Conservation (phyloP, 1,140 invertebrate species). For the Neodiprion virginianus region DNA sequence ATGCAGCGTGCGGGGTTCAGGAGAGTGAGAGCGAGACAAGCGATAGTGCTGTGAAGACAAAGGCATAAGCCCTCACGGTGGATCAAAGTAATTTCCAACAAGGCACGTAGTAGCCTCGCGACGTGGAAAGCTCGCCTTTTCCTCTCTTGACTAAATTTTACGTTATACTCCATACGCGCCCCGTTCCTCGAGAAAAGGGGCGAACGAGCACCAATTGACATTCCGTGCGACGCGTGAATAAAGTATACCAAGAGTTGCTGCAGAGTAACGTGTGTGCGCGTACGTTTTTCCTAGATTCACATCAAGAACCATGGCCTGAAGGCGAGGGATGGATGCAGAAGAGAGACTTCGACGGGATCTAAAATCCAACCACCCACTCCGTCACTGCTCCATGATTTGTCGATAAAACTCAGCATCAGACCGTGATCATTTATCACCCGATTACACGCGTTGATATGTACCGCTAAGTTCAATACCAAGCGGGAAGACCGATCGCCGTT, state of each 20-base stretch:
- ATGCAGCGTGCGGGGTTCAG: conserved; percentile 13
- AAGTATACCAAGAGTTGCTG: not conserved
- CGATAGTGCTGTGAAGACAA: conserved; percentile 24
- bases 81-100: conserved; percentile 34
- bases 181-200: not conserved
- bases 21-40: conserved; percentile 19
- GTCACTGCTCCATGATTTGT: not conserved
- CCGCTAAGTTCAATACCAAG: too few species aligned
- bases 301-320: too few species aligned
- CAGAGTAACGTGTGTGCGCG: not conserved
- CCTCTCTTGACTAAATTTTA: too few species aligned
- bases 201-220: conserved; percentile 1
- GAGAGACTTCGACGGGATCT: not conserved
- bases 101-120: conserved; percentile 20
- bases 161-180: not conserved
- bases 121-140: conserved; percentile 12
- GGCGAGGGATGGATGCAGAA: not conserved
- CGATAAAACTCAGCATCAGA: not conserved
- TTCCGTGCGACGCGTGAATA: not conserved
- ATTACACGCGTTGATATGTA: too few species aligned
- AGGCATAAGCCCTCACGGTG: conserved; percentile 35
- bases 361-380: not conserved
- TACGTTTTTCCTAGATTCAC: too few species aligned
- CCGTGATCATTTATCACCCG: not conserved
- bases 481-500: too few species aligned